phyloP scores from a whole-genome alignment of 2,888 invertebrate genomes.

The Tetheella fluctuosa region DNA sequence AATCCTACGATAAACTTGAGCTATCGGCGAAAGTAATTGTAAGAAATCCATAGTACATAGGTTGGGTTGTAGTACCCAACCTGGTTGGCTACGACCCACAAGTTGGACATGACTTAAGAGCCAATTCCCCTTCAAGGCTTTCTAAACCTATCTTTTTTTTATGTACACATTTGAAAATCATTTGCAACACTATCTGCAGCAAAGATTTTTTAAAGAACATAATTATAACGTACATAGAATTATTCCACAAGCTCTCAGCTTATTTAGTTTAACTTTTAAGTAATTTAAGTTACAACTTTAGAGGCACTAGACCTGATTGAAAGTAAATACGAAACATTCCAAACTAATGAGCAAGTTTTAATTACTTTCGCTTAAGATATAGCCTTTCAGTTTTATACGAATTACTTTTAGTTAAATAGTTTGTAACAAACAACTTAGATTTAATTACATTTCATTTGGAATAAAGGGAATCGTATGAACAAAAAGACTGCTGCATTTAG shows the following conservation, averaged over 20 bases:
- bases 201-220: too few relatives aligned
- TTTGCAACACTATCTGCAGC: too few relatives aligned
- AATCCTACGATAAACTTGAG: too few relatives aligned
- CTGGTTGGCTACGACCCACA: too few relatives aligned
- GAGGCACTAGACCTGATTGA: constrained; percentile 23
- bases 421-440: constrained; percentile 4
- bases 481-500: neutral
- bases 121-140: too few relatives aligned
- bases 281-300: constrained; percentile 34
- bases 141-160: too few relatives aligned
- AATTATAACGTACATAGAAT: too few relatives aligned
- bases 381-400: constrained; percentile 7
- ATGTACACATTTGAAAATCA: too few relatives aligned
- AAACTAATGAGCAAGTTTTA: constrained; percentile 40
- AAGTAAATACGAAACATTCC: constrained; percentile 25
- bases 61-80: too few relatives aligned
- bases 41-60: too few relatives aligned
- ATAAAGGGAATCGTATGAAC: neutral
- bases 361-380: constrained; percentile 30
- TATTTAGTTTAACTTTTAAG: constrained; percentile 19
- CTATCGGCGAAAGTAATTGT: too few relatives aligned
- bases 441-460: neutral
- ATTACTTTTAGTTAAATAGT: constrained; percentile 4
- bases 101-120: too few relatives aligned
- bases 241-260: neutral